Percentiles rank a stretch among this genome's conserved stretches.
Conservation (phyloP, 2,113 vertebrate genomes). For the Oreocharis arfaki region DNA sequence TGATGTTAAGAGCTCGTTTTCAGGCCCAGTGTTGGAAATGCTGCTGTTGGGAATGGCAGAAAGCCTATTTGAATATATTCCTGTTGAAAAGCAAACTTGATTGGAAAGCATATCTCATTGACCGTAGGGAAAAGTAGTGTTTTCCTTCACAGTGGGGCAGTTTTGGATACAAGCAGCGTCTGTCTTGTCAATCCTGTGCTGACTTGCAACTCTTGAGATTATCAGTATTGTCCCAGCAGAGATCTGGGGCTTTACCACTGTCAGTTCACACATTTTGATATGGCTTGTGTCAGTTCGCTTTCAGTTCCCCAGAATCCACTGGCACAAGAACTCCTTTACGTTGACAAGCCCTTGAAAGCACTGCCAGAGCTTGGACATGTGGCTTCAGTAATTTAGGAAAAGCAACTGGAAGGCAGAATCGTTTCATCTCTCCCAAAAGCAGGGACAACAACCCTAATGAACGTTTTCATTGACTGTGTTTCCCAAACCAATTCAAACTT, state of each 20-base stretch:
- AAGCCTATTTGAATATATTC: neutral
- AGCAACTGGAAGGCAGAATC: neutral
- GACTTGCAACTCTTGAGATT: neutral
- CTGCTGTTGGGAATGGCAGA: neutral
- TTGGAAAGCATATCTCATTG: neutral
- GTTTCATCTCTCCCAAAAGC: neutral
- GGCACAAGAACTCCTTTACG: neutral
- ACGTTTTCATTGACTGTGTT: neutral
- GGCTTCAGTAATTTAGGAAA: neutral
- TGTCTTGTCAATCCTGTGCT: neutral
- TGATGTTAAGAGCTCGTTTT: neutral
- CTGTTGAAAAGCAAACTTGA: neutral
- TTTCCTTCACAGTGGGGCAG: neutral
- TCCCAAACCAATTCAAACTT: neutral
- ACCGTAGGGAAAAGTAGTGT: neutral
- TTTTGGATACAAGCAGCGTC: neutral
- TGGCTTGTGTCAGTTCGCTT: neutral
- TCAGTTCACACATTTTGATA: neutral
- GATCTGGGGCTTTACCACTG: neutral
- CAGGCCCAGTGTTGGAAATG: neutral
- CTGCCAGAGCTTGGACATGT: fast-evolving
- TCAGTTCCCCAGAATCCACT: neutral
- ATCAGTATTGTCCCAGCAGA: neutral
- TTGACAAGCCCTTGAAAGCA: neutral
- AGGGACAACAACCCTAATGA: neutral